These are phyloP conservation scores for Camponotus floridanus DNA, from an alignment of 1,140 invertebrate genomes.

Conservation along the genomic window DNA sequence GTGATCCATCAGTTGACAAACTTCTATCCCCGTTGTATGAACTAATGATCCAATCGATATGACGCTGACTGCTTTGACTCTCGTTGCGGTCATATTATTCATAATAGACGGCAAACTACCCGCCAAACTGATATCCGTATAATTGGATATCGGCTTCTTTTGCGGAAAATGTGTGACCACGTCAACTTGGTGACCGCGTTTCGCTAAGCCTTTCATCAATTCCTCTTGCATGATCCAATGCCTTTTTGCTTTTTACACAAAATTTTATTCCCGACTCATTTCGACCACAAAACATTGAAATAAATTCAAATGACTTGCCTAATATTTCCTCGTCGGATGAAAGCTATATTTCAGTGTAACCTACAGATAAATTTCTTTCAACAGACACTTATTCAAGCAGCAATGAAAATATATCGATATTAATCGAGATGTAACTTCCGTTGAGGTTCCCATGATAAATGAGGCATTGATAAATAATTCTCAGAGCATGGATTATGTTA, in stretches of 20 bases:
- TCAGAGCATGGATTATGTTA: no score
- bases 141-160: conserved; percentile 79
- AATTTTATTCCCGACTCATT: no score
- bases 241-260: conserved; percentile 70
- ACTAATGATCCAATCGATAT: background rate
- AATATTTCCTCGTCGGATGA: no score
- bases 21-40: background rate
- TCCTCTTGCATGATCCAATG: conserved; percentile 81
- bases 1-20: conserved; percentile 52
- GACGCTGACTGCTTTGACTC: rapidly evolving
- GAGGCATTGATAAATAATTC: no score
- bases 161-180: conserved; percentile 82
- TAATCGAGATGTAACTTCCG: no score
- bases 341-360: no score
- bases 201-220: conserved; percentile 80
- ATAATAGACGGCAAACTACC: conserved; percentile 50
- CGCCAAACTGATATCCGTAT: conserved; percentile 77
- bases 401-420: no score
- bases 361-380: no score
- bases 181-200: conserved; percentile 84
- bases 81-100: conserved; percentile 22
- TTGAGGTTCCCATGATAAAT: no score
- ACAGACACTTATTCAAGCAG: no score
- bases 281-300: no score
- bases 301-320: no score